Evolutionary conservation across 2,113 vertebrate genomes (phyloP).

Genomic region (Carlito syrichta): DNA sequence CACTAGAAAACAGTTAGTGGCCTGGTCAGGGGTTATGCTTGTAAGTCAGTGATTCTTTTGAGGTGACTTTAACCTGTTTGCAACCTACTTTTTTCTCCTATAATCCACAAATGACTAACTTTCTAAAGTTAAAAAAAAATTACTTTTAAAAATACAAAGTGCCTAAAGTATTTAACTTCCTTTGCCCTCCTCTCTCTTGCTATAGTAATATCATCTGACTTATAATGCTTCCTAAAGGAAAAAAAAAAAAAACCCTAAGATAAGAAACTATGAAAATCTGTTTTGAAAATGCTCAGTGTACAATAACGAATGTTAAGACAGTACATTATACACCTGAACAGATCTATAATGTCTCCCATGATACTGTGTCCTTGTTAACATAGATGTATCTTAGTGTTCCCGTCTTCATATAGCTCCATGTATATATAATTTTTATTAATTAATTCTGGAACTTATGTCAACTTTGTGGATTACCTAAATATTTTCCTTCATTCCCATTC

Average conservation of each 20-base stretch:
- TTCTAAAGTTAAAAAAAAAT: neutral
- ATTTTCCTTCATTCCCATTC: neutral
- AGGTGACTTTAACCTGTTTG: constrained; percentile 33
- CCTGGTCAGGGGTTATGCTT: constrained; percentile 37
- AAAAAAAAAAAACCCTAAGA: neutral
- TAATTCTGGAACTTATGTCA: neutral
- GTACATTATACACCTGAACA: neutral
- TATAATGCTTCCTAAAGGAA: neutral
- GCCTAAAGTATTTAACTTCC: neutral
- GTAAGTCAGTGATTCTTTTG: constrained; percentile 28
- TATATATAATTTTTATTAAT: neutral
- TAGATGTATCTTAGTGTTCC: neutral
- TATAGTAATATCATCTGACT: neutral
- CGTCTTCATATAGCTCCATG: neutral
- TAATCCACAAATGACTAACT: neutral
- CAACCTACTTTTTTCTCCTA: neutral
- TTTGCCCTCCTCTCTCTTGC: neutral
- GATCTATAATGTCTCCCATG: neutral
- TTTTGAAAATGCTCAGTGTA: constrained; percentile 18
- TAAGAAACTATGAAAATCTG: constrained; percentile 1
- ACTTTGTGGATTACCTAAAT: neutral
- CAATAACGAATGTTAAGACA: neutral
- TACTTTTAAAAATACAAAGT: neutral
- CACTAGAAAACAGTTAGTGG: constrained; percentile 54
- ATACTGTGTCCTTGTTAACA: neutral